Evolutionary conservation across 2,888 invertebrate genomes (phyloP).

Genomic region (Megamerina dolium): DNA sequence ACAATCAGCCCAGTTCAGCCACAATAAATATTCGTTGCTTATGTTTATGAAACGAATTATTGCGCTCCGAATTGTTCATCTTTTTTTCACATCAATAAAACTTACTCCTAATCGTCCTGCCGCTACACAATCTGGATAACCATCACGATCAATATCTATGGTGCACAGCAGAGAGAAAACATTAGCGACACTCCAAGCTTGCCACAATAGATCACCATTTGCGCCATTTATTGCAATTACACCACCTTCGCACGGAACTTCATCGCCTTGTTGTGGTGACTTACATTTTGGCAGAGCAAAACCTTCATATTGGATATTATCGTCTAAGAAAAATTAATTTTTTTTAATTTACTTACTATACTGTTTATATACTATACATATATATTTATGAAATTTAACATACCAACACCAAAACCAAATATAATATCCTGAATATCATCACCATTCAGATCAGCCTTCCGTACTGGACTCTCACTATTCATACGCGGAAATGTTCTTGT

Average conservation of each 20-base stretch:
- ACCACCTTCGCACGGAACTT: constrained; percentile 67
- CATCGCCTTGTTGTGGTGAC: constrained; percentile 59
- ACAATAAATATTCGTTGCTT: too few relatives aligned
- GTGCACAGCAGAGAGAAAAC: constrained; percentile 69
- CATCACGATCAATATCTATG: constrained; percentile 64
- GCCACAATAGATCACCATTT: constrained; percentile 68
- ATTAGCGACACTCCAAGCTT: constrained; percentile 65
- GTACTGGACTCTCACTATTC: constrained; percentile 67
- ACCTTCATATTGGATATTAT: constrained; percentile 52
- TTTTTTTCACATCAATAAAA: constrained; percentile 5
- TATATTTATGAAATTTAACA: too few relatives aligned
- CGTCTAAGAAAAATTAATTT: constrained; percentile 36
- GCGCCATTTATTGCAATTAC: constrained; percentile 68
- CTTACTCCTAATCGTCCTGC: constrained; percentile 67
- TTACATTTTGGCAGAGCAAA: constrained; percentile 54
- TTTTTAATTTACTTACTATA: too few relatives aligned
- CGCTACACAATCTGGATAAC: constrained; percentile 64
- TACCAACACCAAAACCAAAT: constrained; percentile 72
- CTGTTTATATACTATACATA: too few relatives aligned
- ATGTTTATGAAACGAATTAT: too few relatives aligned
- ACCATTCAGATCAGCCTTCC: constrained; percentile 64
- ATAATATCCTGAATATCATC: constrained; percentile 68
- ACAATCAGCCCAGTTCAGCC: too few relatives aligned
- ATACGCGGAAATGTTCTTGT: constrained; percentile 61
- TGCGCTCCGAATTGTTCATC: too few relatives aligned